Base-by-base conservation (phyloP, 2,113 vertebrate species). In the Prunella himalayana region DNA sequence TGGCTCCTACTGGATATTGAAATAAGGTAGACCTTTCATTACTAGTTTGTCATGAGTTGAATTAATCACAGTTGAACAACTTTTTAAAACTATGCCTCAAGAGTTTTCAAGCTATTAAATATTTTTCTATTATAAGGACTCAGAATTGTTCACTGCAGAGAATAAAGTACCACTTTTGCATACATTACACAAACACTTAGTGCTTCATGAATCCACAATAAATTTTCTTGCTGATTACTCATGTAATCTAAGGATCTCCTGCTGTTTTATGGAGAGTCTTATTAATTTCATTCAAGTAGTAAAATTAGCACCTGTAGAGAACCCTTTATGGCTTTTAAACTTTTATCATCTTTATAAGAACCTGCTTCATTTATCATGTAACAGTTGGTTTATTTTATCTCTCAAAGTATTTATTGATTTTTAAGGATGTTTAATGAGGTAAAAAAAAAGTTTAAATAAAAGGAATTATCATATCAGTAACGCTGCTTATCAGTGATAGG, bases 281-380 rank as follows among this genome's bases (percentile, higher is more conserved):
- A 98, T 98, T 98, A 98, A 98, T 98, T 98, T 98, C 94, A 96
- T 96, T 98, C 95, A 98, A 98, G 97, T 97, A 98, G 97, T 96
- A 98, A 98, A 98, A 98, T 98, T 98, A 98, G 94, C 97, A 98
- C 98, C 98, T 98, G 97, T 98, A 97, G 98, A 97, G 97, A 98
- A 93, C 64, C 61, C 88, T 97, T 98, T 98, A 97, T 94, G 92
- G 96, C 97, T 98, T 98, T 95, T 94, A 95, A 97, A 96, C 96
- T 98, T 98, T 96, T 96, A 95, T 97, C 89, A 70, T 96, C 89
- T 97, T 97, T 94, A 63, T 73, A 96, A 97, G 91, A 96, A 88
- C 75, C 41, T 94, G n/a, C 63, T 89, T 95, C 83, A 94, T 97
- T 96, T 96, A 75, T 95, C 89, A 93, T 25, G 45, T 90, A 97